phyloP scores from a whole-genome alignment of 2,113 vertebrate genomes.

The Ctenomys sociabilis region DNA sequence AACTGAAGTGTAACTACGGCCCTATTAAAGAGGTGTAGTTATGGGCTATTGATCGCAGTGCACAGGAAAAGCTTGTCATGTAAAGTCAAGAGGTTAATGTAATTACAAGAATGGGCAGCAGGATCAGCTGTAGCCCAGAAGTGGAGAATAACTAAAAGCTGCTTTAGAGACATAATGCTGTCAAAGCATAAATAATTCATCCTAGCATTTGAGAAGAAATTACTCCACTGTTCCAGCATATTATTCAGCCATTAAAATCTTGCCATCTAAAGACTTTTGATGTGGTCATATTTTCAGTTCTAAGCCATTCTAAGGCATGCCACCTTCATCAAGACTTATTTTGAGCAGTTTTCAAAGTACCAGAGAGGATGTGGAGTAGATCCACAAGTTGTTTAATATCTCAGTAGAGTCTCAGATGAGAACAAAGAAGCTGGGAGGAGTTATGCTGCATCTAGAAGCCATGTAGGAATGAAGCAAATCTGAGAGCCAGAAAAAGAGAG shows the following conservation, averaged over 20 bases:
- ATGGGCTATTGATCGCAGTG: slow-evolving; percentile 90
- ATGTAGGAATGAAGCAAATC: background rate
- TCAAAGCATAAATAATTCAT: slow-evolving; percentile 94
- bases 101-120: slow-evolving; percentile 91
- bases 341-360: slow-evolving; percentile 83
- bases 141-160: slow-evolving; percentile 90
- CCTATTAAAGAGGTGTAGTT: slow-evolving; percentile 89
- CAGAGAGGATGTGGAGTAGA: slow-evolving; percentile 82
- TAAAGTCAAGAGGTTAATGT: slow-evolving; percentile 92
- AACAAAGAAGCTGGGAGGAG: slow-evolving; percentile 63
- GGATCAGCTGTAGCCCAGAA: slow-evolving; percentile 90
- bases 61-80: slow-evolving; percentile 91
- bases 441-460: slow-evolving; percentile 68
- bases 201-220: slow-evolving; percentile 88
- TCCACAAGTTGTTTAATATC: slow-evolving; percentile 85
- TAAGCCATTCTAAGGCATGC: slow-evolving; percentile 82
- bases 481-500: background rate
- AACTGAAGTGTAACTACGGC: slow-evolving; percentile 86
- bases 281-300: slow-evolving; percentile 87
- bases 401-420: slow-evolving; percentile 77
- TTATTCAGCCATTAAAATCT: slow-evolving; percentile 91
- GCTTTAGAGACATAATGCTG: slow-evolving; percentile 92
- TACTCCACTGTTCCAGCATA: slow-evolving; percentile 88
- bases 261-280: slow-evolving; percentile 88
- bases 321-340: slow-evolving; percentile 85